phyloP scores from a whole-genome alignment of 2,113 vertebrate species.

The Cyrtonyx montezumae region DNA sequence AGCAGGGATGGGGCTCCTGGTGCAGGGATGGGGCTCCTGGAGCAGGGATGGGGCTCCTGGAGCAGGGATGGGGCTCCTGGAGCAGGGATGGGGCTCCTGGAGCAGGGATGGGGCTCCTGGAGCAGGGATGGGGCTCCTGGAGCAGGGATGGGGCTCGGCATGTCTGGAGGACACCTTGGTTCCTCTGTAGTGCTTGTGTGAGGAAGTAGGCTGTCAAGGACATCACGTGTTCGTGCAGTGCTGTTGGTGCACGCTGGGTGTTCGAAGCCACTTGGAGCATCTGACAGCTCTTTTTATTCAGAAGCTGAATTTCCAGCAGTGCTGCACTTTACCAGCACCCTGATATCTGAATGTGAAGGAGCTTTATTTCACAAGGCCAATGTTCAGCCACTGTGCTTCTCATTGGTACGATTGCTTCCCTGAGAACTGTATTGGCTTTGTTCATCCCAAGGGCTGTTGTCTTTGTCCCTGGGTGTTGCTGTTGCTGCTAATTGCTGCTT shows the following conservation, averaged over 20 bases:
- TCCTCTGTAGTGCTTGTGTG: too few relatives aligned
- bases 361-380: neutral
- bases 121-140: neutral
- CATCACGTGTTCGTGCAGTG: neutral
- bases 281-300: neutral
- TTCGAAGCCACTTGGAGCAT: fast-evolving
- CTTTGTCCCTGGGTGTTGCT: neutral
- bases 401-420: neutral
- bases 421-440: neutral
- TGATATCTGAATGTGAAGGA: neutral
- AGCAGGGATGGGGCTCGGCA: fast-evolving
- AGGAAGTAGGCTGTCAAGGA: too few relatives aligned
- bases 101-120: too few relatives aligned
- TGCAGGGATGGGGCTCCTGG: neutral
- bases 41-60: neutral
- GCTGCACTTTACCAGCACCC: neutral
- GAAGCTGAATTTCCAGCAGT: neutral
- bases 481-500: neutral
- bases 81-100: neutral
- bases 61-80: too few relatives aligned
- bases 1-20: fast-evolving
- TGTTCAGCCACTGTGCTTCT: neutral
- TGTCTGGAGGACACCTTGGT: fast-evolving
- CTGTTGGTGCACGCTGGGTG: fast-evolving
- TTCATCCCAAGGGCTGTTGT: neutral